Evolutionary conservation across 2,888 invertebrate genomes (phyloP), one percentile per base, ranked within the genome.

Genomic region (Nomada fabriciana): DNA sequence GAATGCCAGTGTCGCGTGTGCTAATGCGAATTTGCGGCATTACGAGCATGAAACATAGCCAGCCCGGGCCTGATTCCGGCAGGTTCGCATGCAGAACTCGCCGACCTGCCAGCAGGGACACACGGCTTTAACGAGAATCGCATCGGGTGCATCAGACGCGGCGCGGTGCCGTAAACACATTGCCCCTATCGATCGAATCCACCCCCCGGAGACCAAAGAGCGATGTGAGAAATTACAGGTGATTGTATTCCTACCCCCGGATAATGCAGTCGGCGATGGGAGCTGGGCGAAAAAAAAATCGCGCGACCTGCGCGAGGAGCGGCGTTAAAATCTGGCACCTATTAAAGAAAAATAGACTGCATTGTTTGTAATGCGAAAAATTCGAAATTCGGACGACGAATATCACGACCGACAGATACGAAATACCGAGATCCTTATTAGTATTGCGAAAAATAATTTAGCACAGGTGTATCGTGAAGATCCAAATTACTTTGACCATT

Each of bases 81-180:
- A 89, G 85, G 88, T 84, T 86, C 85, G 84, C 85, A 86, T 83
- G 87, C 85, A 81, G 80, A 83, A 82, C 86, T 70, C 74, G 71
- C 76, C 75, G 64, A 73, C 55, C 80, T 86, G 86, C 87, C 84
- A 84, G 84, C 82, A 85, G 84, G 86, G 85, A 81, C 89, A 84
- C 76, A 76, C 81, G 85, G 86, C 86, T 89, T 91, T 90, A 91
- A 91, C 91, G 91, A 90, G 91, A 89, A 91, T 88, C 88, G 86
- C 90, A 90, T 90, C 90, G 88, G 89, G 82, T 89, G 89, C 89
- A 89, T 88, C 89, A 87, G 88, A 88, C 87, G 86, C 88, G 87
- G 88, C 89, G 86, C 83, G 83, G 81, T 86, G 86, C 85, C 89
- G 86, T 88, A 88, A 90, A 90, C 88, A 89, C 88, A 86, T 84